phyloP scores from a whole-genome alignment of 2,797 vertebrate species.

The Argyrosomus regius region DNA sequence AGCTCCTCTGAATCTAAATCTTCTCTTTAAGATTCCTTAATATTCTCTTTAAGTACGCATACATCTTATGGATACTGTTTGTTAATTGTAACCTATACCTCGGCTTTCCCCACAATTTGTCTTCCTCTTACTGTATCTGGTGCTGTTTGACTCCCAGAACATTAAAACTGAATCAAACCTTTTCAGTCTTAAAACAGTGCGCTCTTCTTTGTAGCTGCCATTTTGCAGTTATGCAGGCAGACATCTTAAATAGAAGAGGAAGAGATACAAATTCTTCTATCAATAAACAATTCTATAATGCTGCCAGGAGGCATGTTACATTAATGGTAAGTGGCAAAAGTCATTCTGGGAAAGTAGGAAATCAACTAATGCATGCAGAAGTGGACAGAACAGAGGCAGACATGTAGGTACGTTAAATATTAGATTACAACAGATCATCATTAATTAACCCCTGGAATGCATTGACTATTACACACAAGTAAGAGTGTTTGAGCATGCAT shows the following conservation, averaged over 20 bases:
- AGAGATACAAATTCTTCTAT: not conserved
- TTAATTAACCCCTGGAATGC: not conserved
- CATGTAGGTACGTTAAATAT: not conserved
- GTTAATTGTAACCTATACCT: not conserved
- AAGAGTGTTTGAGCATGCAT: not conserved
- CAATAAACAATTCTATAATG: constrained; percentile 17
- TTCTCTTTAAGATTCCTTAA: not conserved
- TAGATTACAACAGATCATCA: not conserved
- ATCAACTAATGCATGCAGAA: not conserved
- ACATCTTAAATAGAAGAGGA: not conserved
- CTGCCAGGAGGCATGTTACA: not conserved
- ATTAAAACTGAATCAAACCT: constrained; percentile 5
- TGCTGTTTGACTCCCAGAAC: not conserved
- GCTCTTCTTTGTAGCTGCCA: not conserved
- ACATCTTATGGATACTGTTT: not conserved
- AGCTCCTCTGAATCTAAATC: constrained; percentile 2
- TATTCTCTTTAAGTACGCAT: constrained; percentile 5
- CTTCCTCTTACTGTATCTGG: constrained; percentile 8
- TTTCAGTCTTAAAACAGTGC: not conserved
- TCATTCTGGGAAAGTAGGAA: not conserved
- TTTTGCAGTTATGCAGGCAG: not conserved
- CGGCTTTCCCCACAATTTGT: not conserved
- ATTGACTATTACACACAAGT: not conserved
- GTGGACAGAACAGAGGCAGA: not conserved
- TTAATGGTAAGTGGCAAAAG: constrained; percentile 12